Evolutionary conservation across 2,888 invertebrate species (phyloP).

Genomic region (Microplitis manilae): DNA sequence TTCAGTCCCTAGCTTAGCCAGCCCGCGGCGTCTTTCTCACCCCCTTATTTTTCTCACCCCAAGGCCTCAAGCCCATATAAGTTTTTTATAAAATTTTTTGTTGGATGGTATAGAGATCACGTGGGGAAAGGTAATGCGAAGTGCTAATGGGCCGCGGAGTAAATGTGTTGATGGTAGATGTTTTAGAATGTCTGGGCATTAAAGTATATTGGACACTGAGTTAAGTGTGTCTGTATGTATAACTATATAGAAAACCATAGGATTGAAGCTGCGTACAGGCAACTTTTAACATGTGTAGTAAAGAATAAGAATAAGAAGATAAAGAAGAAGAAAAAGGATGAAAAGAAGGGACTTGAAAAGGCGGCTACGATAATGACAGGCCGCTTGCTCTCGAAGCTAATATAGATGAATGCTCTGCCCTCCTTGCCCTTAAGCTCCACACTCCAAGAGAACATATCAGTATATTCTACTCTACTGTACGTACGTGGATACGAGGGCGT

Average conservation of each 20-base stretch:
- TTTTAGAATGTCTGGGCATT: constrained; percentile 37
- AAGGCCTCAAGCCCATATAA: constrained; percentile 32
- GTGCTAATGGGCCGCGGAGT: constrained; percentile 61
- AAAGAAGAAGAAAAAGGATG: constrained; percentile 33
- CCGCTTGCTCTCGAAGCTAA: constrained; percentile 72
- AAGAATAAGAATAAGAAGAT: constrained; percentile 36
- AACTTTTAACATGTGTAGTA: neutral
- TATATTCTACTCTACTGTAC: neutral
- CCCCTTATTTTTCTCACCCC: constrained; percentile 51
- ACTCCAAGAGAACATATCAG: constrained; percentile 40
- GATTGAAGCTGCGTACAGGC: too few species aligned
- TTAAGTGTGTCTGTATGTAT: neutral
- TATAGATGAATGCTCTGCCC: constrained; percentile 72
- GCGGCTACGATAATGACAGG: constrained; percentile 71
- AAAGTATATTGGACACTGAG: too few species aligned
- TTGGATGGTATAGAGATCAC: neutral
- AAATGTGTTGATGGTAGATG: constrained; percentile 50
- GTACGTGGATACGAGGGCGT: constrained; percentile 38
- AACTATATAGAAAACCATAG: too few species aligned
- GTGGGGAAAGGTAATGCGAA: constrained; percentile 55
- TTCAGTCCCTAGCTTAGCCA: too few species aligned
- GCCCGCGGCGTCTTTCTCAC: constrained; percentile 47
- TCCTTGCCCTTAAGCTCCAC: constrained; percentile 67
- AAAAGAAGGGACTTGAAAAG: constrained; percentile 44
- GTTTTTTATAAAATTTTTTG: neutral